These are phyloP conservation scores for Campylomormyrus numenius DNA, from an alignment of 2,113 vertebrate species.

Conservation along the genomic window DNA sequence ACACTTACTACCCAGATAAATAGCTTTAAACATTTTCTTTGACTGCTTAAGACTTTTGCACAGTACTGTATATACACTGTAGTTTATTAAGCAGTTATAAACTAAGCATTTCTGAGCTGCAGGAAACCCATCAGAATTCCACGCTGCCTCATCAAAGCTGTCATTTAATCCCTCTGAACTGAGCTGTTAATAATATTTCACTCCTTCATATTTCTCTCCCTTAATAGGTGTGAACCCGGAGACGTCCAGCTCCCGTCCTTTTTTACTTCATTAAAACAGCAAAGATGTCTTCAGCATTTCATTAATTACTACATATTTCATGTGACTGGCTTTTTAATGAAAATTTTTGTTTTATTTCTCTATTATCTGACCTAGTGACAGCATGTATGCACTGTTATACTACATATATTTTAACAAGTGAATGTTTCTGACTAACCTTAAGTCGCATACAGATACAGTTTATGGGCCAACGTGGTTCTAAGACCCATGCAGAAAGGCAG, in stretches of 20 bases:
- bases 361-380: not conserved
- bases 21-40: not conserved
- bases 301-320: not conserved
- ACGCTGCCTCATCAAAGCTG: not conserved
- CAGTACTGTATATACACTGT: not conserved
- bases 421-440: not conserved
- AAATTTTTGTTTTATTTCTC: not conserved
- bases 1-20: not conserved
- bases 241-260: not conserved
- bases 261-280: not conserved
- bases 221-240: not conserved
- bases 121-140: not conserved
- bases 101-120: not conserved
- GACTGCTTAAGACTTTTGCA: not conserved
- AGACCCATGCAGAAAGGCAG: not conserved
- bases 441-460: not conserved
- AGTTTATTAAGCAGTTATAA: not conserved
- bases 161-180: not conserved
- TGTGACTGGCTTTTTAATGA: not conserved
- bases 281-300: not conserved
- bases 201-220: not conserved
- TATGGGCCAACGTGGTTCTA: not conserved
- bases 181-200: not conserved
- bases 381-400: not conserved
- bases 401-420: not conserved